These are phyloP conservation scores for Gnathonemus echidnorhynchus DNA, from an alignment of 2,113 vertebrate genomes.

Conservation along the genomic window DNA sequence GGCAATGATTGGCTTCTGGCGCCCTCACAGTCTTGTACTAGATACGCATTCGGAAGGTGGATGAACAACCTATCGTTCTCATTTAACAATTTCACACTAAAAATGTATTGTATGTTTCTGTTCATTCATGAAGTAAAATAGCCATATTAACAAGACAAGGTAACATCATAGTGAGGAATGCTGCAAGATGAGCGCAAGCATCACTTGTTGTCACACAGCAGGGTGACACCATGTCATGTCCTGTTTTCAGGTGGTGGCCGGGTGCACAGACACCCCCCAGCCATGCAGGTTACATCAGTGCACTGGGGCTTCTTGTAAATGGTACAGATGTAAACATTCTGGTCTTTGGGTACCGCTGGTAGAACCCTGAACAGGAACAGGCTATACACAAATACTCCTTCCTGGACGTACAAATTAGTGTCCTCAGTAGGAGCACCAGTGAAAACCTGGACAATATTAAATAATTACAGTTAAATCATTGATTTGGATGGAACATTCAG, in stretches of 20 bases:
- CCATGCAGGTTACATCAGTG: slow-evolving; percentile 71
- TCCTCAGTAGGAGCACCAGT: background rate
- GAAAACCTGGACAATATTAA: background rate
- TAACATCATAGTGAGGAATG: background rate
- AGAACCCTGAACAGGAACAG: slow-evolving; percentile 71
- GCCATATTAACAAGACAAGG: background rate
- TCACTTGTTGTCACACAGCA: slow-evolving; percentile 70
- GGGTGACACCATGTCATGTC: slow-evolving; percentile 64
- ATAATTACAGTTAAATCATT: slow-evolving; percentile 43
- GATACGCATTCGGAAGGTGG: background rate
- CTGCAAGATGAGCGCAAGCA: background rate
- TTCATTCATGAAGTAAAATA: background rate
- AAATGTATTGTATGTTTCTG: background rate
- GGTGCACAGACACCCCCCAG: slow-evolving; percentile 59
- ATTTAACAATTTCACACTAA: background rate
- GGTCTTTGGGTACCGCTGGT: slow-evolving; percentile 58
- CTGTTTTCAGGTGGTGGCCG: slow-evolving; percentile 60
- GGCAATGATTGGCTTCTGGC: background rate
- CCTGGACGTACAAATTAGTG: slow-evolving; percentile 28
- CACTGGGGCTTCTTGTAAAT: slow-evolving; percentile 71
- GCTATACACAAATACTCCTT: slow-evolving; percentile 70
- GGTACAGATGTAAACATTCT: slow-evolving; percentile 62
- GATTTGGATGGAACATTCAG: slow-evolving; percentile 72
- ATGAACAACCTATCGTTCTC: background rate
- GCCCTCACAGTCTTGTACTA: background rate